Percentiles rank a stretch among this genome's conserved stretches.
These are phyloP conservation scores for Turritopsis dohrnii DNA, from an alignment of 30 jellyfish, hydroid and myxozoan genomes.

Conservation along the genomic window DNA sequence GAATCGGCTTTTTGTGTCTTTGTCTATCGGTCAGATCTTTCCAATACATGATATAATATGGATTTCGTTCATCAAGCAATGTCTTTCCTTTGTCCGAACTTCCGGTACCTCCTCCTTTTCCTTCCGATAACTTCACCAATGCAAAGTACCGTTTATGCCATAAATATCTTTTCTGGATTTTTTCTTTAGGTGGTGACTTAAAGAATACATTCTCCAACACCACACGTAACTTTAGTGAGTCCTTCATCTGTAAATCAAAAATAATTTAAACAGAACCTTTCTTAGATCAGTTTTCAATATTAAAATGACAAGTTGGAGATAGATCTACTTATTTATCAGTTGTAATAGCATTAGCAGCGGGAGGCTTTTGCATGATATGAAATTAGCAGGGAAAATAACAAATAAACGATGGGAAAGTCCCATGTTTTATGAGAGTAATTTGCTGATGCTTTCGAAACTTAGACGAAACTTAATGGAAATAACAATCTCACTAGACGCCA, in stretches of 20 bases:
- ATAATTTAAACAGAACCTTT: too few species aligned
- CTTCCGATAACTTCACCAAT: neutral
- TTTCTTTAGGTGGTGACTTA: neutral
- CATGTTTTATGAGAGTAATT: too few species aligned
- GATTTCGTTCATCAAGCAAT: neutral
- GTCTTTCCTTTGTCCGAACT: neutral
- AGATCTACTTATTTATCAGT: too few species aligned
- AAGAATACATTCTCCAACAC: neutral
- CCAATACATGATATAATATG: neutral
- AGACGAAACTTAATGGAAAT: too few species aligned
- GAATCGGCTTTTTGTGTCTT: neutral
- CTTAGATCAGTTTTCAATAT: too few species aligned
- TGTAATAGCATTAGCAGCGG: too few species aligned
- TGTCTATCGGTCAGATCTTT: neutral
- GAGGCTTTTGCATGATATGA: too few species aligned
- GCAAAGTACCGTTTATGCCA: neutral
- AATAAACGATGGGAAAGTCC: too few species aligned
- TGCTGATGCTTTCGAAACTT: too few species aligned
- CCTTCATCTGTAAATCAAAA: neutral
- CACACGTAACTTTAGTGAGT: neutral
- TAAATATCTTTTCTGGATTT: neutral
- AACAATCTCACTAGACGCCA: too few species aligned
- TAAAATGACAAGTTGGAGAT: too few species aligned
- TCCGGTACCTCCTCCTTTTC: neutral
- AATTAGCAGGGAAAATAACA: too few species aligned